Evolutionary conservation across 2,113 vertebrate genomes (phyloP), one percentile per base, ranked within the genome.

Genomic region (Micronycteris hirsuta): DNA sequence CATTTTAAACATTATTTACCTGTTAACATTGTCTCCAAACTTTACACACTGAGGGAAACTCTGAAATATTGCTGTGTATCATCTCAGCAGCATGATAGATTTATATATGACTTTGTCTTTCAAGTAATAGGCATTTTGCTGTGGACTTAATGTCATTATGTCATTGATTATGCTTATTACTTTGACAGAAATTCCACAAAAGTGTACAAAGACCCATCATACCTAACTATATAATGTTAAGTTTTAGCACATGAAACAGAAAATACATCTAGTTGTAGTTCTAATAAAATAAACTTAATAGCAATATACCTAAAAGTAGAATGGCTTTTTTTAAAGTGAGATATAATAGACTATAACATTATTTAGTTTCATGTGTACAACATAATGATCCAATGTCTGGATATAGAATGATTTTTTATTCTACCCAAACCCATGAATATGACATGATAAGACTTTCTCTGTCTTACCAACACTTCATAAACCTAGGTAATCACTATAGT

Each of bases 71-170:
- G 73, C 93, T 91, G 73, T 70, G 73, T 97, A 70, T 87, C 88
- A 96, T 98, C 87, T 90, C 80, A 97, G 68, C 63, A 91, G 52
- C 0, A 0, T 96, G 91, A 93, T 70, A 43, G 96, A 97, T 97
- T 97, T 97, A 96, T 83, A 15, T 84, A 96, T 98, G 97, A 97
- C 86, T 95, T 97, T 97, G 41, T 96, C 96, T 98, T 97, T 98
- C 97, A 98, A 95, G 97, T 96, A 86, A 81, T 7, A 97, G 67
- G 78, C 94, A 97, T 95, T 97, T 97, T 92, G 84, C 96, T 97
- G 70, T 77, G 94, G 97, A 96, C 92, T 77, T 82, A 97, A 96
- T 47, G 26, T n/a, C 65, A 67, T 7, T 33, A 33, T 65, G 96
- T 96, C 96, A 93, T 85, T 98, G 97, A 95, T 96, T 91, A 70